Base-by-base conservation (phyloP, 2,113 vertebrate species). In the Chaenocephalus aceratus region DNA sequence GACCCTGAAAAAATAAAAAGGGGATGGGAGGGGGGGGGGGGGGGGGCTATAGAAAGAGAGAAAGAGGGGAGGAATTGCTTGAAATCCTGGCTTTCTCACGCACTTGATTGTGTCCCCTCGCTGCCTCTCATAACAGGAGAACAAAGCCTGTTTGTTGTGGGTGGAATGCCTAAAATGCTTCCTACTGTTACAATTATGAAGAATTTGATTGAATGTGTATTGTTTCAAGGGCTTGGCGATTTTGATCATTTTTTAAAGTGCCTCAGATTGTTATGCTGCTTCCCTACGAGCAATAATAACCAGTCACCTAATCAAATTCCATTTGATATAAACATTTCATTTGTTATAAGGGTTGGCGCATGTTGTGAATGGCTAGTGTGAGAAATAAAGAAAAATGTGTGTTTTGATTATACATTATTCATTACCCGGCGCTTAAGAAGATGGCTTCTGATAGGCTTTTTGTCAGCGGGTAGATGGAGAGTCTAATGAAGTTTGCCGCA, bases 101-200 rank as follows among this genome's bases (percentile, higher is more conserved):
- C 89, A 89, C 94, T 94, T 92, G 91, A 95, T 91, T 95, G 94
- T 95, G 95, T 93, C 93, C 95, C 94, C 79, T 88, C 79, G 49
- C 90, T 91, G 89, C 84, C 90, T 92, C 91, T 92, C 92, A 90
- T 88, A 91, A 91, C 89, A 93, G 91, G 90, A 94, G 95, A 96
- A 95, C 94, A 95, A 95, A 96, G 96, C 92, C 90, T 86, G 95
- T 93, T 92, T 93, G 94, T 96, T 96, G 94, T 97, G 96, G 94
- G 95, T 95, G 93, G 90, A 95, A 95, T 94, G 94, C 92, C 88
- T 89, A 87, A 93, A 94, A 94, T 87, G 90, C 86, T 93, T 95
- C 93, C 94, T 93, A 94, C 90, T 94, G 92, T 94, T 93, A 94
- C 92, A 95, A 92, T 95, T 92, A 93, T 93, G 86, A 94, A 84